A percentile compares a stretch with the other conserved stretches of the same genome.
Evolutionary conservation across 2,888 invertebrate genomes (phyloP).

Genomic region (Tenthredo distinguenda): DNA sequence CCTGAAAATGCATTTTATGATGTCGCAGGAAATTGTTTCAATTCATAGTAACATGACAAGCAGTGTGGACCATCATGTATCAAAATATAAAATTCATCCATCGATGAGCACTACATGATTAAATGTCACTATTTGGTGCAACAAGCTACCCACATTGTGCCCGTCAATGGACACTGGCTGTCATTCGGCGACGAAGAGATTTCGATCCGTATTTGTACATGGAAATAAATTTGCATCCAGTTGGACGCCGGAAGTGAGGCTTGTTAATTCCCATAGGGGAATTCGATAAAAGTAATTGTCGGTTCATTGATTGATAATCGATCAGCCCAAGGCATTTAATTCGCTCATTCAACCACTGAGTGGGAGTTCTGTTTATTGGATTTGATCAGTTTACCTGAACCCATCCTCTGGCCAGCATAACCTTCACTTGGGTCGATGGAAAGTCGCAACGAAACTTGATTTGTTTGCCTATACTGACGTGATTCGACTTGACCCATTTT

Average conservation of each 20-base stretch:
- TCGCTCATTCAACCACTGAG: conserved; percentile 21
- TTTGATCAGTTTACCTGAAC: conserved; percentile 62
- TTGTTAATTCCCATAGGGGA: neutral
- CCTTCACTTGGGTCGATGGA: conserved; percentile 67
- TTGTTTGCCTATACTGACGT: conserved; percentile 57
- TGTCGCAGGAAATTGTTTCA: neutral
- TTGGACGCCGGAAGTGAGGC: neutral
- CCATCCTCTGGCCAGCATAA: conserved; percentile 72
- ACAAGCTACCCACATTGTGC: neutral
- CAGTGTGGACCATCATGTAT: conserved; percentile 25
- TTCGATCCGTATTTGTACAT: neutral
- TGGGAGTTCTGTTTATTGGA: neutral
- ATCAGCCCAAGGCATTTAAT: neutral
- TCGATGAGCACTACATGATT: neutral
- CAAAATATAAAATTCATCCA: neutral
- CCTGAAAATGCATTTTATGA: conserved; percentile 51
- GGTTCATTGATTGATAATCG: neutral
- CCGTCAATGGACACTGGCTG: neutral
- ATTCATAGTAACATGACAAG: conserved; percentile 30
- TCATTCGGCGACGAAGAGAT: neutral
- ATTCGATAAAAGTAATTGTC: neutral
- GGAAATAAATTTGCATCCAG: neutral
- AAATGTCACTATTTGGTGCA: neutral
- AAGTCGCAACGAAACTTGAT: conserved; percentile 71
- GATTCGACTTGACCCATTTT: conserved; percentile 41